phyloP scores from a whole-genome alignment of 2,113 vertebrate species.

The Pedionomus torquatus region DNA sequence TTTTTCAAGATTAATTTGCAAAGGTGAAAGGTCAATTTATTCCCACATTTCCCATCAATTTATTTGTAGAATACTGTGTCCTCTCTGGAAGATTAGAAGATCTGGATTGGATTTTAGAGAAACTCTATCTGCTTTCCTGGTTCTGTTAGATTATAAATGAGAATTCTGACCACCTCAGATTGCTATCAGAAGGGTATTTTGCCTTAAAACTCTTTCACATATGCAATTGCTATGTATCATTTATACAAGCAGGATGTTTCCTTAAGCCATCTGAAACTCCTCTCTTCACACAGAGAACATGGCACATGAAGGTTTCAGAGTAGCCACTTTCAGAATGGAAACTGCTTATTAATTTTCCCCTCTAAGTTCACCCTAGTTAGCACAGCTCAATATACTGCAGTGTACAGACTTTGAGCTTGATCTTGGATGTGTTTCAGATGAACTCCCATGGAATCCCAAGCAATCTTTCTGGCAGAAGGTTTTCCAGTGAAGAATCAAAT shows the following conservation, averaged over 20 bases:
- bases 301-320: neutral
- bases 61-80: neutral
- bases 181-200: neutral
- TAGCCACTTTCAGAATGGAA: neutral
- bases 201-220: conserved; percentile 31
- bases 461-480: conserved; percentile 26
- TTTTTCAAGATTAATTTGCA: neutral
- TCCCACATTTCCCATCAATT: neutral
- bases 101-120: neutral
- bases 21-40: neutral
- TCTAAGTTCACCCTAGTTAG: neutral
- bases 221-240: neutral
- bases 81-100: neutral
- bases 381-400: neutral
- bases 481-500: conserved; percentile 34
- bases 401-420: neutral
- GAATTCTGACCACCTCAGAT: conserved; percentile 2
- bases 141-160: conserved; percentile 7
- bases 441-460: conserved; percentile 9
- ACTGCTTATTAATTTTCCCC: neutral
- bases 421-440: conserved; percentile 17
- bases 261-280: conserved; percentile 10
- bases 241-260: neutral
- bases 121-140: neutral
- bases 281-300: neutral